Base-by-base conservation (phyloP, 2,797 vertebrate genomes). In the Tenualosa thibaudeaui region DNA sequence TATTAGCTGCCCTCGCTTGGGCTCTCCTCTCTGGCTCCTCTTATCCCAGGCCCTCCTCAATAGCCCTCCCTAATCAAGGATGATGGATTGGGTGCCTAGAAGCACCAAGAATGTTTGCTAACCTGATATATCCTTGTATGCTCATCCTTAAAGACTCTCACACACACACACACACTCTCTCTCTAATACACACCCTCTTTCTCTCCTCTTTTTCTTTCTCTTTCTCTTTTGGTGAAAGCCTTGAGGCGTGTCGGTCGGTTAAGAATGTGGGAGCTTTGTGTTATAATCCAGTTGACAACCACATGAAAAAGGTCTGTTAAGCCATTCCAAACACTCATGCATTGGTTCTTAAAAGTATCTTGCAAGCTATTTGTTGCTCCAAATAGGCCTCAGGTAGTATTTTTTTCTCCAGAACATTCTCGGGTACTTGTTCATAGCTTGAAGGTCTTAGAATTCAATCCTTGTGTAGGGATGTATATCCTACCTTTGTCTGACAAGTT, bases 1-100 rank as follows among this genome's bases (percentile, higher is more conserved):
- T 49, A 43, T 78, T 46, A 78, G 71, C 71, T 78, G 71, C 71
- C 71, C 26, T 60, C 82, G 81, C 85, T 58, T 37, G 62, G 81
- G 54, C 71, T 78, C 71, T 78, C 40, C 71, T 78, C 19, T 17
- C 37, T 78, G 71, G 71, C 71, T 40, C 85, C 71, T 82, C 56
- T 81, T 84, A 81, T 60, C 82, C 82, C 71, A 13, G 51, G 83
- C 58, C 17, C 81, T 81, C 82, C 86, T 86, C 85, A 85, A 84
- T 86, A 86, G 85, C 85, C 85, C 87, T 75, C 86, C 91, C 89
- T 90, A 92, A 94, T 94, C 91, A 92, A 91, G 88, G 92, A 90
- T 93, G 93, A 95, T 93, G 90, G 92, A 94, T 93, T 89, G 89
- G 89, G 87, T 88, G 88, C 88, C 82, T 91, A 86, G 78, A 90